These are phyloP conservation scores for Theristicus caerulescens DNA, from an alignment of 2,113 vertebrate species.

Conservation along the genomic window DNA sequence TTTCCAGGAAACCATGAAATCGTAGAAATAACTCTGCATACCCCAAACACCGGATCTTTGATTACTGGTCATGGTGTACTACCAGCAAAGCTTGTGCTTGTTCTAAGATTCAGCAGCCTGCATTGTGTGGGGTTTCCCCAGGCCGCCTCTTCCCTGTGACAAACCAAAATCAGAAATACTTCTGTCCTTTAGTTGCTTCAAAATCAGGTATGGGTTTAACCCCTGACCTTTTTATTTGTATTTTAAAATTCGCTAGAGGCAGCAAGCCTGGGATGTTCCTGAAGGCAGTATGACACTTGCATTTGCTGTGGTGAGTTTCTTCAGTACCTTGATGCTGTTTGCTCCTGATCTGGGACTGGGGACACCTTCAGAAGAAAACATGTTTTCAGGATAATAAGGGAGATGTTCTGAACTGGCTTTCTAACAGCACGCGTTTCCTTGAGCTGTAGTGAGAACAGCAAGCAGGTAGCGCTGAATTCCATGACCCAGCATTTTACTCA, in stretches of 20 bases:
- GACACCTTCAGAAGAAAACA: not conserved
- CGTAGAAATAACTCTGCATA: not conserved
- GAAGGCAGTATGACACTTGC: not conserved
- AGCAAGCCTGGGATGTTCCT: not conserved
- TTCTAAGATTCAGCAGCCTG: not conserved
- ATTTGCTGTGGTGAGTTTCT: not conserved
- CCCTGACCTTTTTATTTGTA: not conserved
- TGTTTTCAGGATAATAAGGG: not conserved
- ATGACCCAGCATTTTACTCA: rapidly evolving
- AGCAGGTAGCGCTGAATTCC: not conserved
- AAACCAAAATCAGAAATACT: not conserved
- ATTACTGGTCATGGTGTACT: rapidly evolving
- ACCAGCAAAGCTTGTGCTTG: not conserved
- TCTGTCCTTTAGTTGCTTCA: not conserved
- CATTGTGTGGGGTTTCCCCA: not conserved
- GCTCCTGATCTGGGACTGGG: not conserved
- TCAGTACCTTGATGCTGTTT: not conserved
- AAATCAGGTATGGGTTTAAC: not conserved
- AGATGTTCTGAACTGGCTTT: not conserved
- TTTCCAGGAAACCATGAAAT: not conserved
- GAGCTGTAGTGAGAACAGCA: not conserved
- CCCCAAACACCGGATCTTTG: not conserved
- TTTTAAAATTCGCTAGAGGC: not conserved
- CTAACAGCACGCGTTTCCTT: not conserved
- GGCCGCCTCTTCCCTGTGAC: not conserved